Percentiles rank a stretch among this genome's conserved stretches.
phyloP scores from a whole-genome alignment of 2,888 invertebrate genomes.

The Oasisia sp. region DNA sequence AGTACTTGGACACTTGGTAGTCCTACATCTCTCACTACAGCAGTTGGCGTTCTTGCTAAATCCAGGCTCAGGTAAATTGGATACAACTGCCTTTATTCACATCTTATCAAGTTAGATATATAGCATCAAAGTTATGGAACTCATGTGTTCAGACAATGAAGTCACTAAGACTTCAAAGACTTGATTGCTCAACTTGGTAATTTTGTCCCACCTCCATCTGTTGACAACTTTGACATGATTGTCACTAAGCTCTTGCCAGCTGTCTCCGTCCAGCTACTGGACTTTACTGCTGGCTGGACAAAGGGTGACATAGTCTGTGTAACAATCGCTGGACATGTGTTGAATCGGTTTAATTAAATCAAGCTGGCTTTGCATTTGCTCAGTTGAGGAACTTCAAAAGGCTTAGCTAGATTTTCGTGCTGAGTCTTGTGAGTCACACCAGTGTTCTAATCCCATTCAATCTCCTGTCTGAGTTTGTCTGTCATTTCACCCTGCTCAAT shows the following conservation, averaged over 20 bases:
- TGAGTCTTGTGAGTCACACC: neutral
- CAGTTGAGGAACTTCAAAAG: conserved; percentile 2
- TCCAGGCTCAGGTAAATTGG: too few species aligned
- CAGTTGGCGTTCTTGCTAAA: too few species aligned
- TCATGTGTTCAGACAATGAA: too few species aligned
- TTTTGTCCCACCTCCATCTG: too few species aligned
- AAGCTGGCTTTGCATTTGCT: neutral
- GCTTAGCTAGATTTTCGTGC: neutral
- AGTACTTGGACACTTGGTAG: too few species aligned
- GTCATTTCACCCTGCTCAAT: neutral
- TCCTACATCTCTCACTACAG: too few species aligned
- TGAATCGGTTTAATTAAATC: conserved; percentile 13
- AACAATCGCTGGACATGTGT: neutral
- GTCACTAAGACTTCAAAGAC: too few species aligned
- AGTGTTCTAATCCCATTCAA: neutral
- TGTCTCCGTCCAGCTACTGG: neutral
- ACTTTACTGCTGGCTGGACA: neutral
- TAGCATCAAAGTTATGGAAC: too few species aligned
- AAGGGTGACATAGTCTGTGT: neutral
- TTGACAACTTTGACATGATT: neutral
- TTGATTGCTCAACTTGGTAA: too few species aligned
- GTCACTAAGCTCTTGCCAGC: neutral
- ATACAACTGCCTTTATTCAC: too few species aligned
- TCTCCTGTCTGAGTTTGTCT: neutral
- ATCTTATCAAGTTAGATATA: too few species aligned